Percentiles rank a stretch among this genome's conserved stretches.
phyloP scores from a whole-genome alignment of 2,888 invertebrate genomes.

The Ophonus ardosiacus region DNA sequence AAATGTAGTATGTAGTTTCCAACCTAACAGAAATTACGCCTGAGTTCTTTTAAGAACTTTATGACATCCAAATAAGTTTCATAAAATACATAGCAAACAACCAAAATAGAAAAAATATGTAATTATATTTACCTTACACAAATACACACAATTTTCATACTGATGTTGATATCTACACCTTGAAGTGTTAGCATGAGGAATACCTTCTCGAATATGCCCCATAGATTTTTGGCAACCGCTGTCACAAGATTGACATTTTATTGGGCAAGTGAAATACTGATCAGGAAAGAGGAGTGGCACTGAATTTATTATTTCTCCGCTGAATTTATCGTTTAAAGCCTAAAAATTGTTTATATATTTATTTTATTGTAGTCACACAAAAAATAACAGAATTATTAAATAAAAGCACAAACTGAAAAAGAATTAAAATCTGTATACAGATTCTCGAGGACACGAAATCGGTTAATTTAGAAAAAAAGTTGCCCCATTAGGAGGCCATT shows the following conservation, averaged over 20 bases:
- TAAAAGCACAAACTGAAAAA: no score
- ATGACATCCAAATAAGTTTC: no score
- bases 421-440: no score
- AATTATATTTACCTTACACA: slow-evolving; percentile 77
- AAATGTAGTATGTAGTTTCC: no score
- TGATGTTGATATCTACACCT: slow-evolving; percentile 84
- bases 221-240: slow-evolving; percentile 81
- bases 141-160: slow-evolving; percentile 83
- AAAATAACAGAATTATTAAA: no score
- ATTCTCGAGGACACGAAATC: no score
- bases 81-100: no score
- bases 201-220: slow-evolving; percentile 82
- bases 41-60: no score
- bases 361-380: background rate
- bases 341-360: slow-evolving; percentile 69
- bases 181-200: slow-evolving; percentile 78
- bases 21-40: no score
- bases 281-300: slow-evolving; percentile 84
- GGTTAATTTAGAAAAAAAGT: no score
- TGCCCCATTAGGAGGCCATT: no score
- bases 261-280: slow-evolving; percentile 87
- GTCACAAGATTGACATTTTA: slow-evolving; percentile 84
- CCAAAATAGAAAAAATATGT: no score
- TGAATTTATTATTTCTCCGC: slow-evolving; percentile 81
- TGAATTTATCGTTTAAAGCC: slow-evolving; percentile 86